phyloP scores from a whole-genome alignment of 2,797 vertebrate genomes.

The Avahi laniger region DNA sequence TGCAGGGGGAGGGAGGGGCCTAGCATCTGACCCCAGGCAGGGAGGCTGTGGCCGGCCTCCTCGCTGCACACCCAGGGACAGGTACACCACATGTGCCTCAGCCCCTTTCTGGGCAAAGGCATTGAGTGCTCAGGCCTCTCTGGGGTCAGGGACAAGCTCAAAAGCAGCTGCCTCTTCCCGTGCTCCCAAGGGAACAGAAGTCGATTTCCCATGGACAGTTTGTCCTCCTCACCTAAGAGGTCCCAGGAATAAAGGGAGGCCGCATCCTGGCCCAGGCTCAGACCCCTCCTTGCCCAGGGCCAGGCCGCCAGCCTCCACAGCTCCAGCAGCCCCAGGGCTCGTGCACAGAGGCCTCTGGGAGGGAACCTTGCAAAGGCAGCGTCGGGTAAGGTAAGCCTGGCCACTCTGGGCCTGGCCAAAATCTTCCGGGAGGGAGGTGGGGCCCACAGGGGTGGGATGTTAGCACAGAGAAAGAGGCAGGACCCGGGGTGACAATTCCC shows the following conservation, averaged over 20 bases:
- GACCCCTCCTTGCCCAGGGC: accelerated
- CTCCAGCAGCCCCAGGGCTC: neutral
- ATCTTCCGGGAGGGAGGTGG: neutral
- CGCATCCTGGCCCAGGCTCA: neutral
- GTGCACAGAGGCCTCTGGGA: neutral
- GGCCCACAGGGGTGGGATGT: neutral
- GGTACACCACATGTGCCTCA: neutral
- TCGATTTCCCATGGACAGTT: neutral
- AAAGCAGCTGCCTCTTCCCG: constrained; percentile 44
- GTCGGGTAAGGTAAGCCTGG: neutral
- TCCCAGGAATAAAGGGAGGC: neutral
- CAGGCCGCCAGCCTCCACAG: neutral
- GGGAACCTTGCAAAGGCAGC: neutral
- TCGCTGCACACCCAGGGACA: neutral
- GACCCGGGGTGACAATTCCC: neutral
- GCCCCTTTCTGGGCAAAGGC: neutral
- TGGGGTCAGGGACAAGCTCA: neutral
- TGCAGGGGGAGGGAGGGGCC: neutral
- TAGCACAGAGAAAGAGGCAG: neutral
- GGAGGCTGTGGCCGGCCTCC: neutral
- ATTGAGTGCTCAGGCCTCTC: neutral
- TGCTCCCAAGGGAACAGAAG: constrained; percentile 20
- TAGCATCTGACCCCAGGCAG: neutral
- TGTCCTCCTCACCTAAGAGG: neutral
- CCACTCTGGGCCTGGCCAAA: neutral